A percentile compares a stretch with the other conserved stretches of the same genome.
Evolutionary conservation across 2,113 vertebrate species (phyloP).

Genomic region (Callopanchax toddi): DNA sequence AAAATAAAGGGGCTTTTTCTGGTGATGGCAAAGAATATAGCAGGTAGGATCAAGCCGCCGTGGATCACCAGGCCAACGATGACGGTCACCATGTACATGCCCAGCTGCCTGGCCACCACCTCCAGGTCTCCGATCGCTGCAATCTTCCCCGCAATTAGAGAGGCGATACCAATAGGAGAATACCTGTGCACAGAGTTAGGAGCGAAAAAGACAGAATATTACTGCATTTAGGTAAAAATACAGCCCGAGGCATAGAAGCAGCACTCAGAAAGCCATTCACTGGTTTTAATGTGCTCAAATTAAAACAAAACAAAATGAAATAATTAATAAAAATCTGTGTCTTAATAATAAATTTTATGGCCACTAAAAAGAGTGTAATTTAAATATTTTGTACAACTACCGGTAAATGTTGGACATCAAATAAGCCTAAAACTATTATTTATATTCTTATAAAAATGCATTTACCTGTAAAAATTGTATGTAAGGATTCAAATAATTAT

Average conservation of each 20-base stretch:
- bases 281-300: neutral
- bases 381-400: too few relatives aligned
- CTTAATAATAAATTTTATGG: too few relatives aligned
- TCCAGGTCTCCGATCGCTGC: conserved; percentile 85
- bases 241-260: too few relatives aligned
- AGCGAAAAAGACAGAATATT: neutral
- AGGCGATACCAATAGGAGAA: conserved; percentile 84
- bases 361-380: too few relatives aligned
- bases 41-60: conserved; percentile 82
- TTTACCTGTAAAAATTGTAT: neutral
- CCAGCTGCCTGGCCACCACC: conserved; percentile 82
- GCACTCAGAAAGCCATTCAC: too few relatives aligned
- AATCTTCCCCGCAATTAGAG: conserved; percentile 86
- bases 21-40: conserved; percentile 82
- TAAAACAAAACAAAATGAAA: too few relatives aligned
- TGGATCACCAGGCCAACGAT: conserved; percentile 85
- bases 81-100: conserved; percentile 88
- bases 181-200: conserved; percentile 72
- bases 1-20: conserved; percentile 83
- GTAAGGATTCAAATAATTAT: too few relatives aligned
- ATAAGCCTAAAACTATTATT: too few relatives aligned
- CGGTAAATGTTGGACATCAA: too few relatives aligned
- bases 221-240: too few relatives aligned
- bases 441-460: neutral
- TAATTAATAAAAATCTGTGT: too few relatives aligned